Percentiles rank a stretch among this genome's conserved stretches.
phyloP scores from a whole-genome alignment of 2,888 invertebrate species.

The Neria commutata region DNA sequence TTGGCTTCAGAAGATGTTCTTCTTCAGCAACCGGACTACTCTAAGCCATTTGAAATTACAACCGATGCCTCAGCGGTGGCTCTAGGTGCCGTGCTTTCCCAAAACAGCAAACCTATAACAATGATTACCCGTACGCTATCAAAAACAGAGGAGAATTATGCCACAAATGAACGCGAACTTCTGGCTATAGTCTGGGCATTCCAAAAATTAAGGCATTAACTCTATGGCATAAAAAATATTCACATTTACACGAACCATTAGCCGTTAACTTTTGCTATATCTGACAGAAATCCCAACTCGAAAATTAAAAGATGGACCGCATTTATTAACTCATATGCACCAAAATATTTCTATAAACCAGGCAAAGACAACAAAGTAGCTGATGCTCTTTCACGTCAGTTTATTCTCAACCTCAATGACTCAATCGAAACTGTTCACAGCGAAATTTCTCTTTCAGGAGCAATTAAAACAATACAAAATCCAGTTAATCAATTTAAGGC shows the following conservation, averaged over 20 bases:
- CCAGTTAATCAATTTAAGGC: not conserved
- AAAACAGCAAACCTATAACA: not conserved
- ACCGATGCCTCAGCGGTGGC: constrained; percentile 22
- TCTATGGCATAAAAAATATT: not conserved
- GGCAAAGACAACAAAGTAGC: constrained; percentile 18
- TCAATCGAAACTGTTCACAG: not conserved
- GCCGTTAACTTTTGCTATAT: constrained; percentile 24
- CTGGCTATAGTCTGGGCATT: not conserved
- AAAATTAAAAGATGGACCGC: constrained; percentile 11
- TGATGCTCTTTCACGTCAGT: not conserved
- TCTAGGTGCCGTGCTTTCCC: not conserved
- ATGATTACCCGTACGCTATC: constrained; percentile 9
- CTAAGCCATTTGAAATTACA: constrained; percentile 7
- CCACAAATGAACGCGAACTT: constrained; percentile 21
- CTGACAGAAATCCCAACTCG: constrained; percentile 23
- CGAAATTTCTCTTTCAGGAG: not conserved
- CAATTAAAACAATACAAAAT: not conserved
- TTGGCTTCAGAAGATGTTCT: constrained; percentile 9
- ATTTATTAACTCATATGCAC: not conserved
- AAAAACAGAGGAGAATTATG: constrained; percentile 25
- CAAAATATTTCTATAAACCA: constrained; percentile 14
- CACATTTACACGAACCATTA: constrained; percentile 19
- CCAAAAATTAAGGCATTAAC: constrained; percentile 30
- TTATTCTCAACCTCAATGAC: not conserved
- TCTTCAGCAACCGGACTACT: not conserved